phyloP scores from a whole-genome alignment of 2,888 invertebrate species.

The Colletes collaris region DNA sequence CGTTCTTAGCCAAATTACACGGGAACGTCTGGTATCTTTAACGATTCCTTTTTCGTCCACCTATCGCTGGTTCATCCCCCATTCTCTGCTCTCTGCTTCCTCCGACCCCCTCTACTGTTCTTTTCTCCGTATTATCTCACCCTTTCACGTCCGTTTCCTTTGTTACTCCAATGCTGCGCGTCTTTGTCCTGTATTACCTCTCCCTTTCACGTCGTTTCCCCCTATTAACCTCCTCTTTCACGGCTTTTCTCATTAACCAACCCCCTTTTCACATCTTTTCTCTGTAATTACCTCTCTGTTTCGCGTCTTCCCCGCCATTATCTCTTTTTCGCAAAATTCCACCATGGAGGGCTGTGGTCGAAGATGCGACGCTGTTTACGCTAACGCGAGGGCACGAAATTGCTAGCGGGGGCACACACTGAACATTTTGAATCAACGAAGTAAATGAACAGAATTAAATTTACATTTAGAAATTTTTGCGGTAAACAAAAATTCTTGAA shows the following conservation, averaged over 20 bases:
- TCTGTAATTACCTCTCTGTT: conserved; percentile 26
- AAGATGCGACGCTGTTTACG: too few relatives aligned
- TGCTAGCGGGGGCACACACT: too few relatives aligned
- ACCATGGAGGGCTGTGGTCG: too few relatives aligned
- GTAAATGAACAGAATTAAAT: too few relatives aligned
- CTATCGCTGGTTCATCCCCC: conserved; percentile 5
- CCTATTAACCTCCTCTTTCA: not conserved
- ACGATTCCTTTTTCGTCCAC: not conserved
- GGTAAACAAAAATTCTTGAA: too few relatives aligned
- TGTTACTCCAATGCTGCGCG: conserved; percentile 17
- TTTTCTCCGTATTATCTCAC: conserved; percentile 9
- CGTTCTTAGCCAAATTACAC: too few relatives aligned
- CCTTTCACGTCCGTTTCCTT: conserved; percentile 2
- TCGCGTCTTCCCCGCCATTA: conserved; percentile 15
- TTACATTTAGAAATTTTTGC: too few relatives aligned
- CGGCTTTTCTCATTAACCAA: conserved; percentile 6
- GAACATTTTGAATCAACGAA: too few relatives aligned
- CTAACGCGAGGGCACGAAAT: too few relatives aligned
- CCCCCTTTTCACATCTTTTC: conserved; percentile 10
- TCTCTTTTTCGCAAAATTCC: not conserved
- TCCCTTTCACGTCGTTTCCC: not conserved
- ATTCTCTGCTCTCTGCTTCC: not conserved
- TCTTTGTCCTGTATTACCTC: conserved; percentile 23
- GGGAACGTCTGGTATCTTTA: not conserved
- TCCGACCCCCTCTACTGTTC: not conserved